Evolutionary conservation across 2,888 invertebrate species (phyloP).

Genomic region (Dendrolimus pini): DNA sequence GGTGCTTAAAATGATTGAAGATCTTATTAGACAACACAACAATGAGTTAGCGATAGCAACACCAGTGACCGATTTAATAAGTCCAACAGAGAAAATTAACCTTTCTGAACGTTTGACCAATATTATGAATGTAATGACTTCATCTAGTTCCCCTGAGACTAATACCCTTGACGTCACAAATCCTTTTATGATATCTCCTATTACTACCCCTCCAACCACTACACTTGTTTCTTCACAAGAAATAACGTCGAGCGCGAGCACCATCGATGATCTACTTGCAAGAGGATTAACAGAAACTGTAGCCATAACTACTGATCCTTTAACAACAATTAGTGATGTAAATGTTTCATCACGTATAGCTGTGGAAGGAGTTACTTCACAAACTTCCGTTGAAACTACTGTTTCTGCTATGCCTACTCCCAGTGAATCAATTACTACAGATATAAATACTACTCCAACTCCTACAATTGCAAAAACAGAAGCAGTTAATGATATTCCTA

Average conservation of each 20-base stretch:
- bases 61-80: conserved; percentile 43
- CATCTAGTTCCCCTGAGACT: conserved; percentile 31
- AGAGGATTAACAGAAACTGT: conserved; percentile 5
- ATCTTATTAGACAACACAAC: conserved; percentile 62
- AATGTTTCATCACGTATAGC: background rate
- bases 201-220: conserved; percentile 26
- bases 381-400: background rate
- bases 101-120: conserved; percentile 54
- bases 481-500: background rate
- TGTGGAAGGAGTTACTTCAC: background rate
- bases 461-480: conserved; percentile 3
- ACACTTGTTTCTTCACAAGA: conserved; percentile 20
- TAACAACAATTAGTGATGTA: conserved; percentile 5
- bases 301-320: conserved; percentile 8
- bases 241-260: conserved; percentile 15
- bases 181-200: conserved; percentile 19
- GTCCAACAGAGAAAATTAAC: conserved; percentile 36
- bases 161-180: conserved; percentile 22
- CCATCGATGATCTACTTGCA: conserved; percentile 13
- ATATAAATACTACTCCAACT: conserved; percentile 6
- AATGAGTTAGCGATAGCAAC: conserved; percentile 53
- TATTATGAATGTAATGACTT: conserved; percentile 55
- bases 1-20: conserved; percentile 70
- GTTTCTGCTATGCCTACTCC: conserved; percentile 7
- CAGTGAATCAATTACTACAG: conserved; percentile 12